phyloP scores from a whole-genome alignment of 2,113 vertebrate species.

The Malurus elegans region DNA sequence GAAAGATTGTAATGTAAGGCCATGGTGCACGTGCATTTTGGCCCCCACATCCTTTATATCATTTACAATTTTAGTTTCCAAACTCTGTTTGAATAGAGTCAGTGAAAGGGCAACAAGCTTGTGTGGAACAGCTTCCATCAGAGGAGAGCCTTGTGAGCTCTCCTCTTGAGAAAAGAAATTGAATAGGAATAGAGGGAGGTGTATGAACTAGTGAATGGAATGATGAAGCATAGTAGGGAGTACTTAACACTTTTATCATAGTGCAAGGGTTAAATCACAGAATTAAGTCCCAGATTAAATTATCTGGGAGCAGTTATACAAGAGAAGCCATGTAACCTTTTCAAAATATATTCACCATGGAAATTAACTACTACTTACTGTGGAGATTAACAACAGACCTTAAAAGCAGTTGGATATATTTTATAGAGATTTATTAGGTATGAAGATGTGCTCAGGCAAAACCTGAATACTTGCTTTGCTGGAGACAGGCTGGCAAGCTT shows the following conservation, averaged over 20 bases:
- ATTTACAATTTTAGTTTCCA: background rate
- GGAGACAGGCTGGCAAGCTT: background rate
- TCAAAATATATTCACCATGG: background rate
- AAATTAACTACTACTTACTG: background rate
- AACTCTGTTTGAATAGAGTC: background rate
- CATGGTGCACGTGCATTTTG: background rate
- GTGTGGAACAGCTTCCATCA: background rate
- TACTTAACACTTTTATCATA: background rate
- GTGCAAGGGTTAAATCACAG: background rate
- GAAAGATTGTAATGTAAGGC: background rate
- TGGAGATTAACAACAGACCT: background rate
- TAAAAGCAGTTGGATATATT: background rate
- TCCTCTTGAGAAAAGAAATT: background rate
- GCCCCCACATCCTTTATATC: background rate
- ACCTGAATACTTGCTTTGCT: background rate
- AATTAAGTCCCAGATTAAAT: background rate
- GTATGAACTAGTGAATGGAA: background rate
- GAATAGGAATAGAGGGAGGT: background rate
- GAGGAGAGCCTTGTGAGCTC: background rate
- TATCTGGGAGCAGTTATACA: background rate
- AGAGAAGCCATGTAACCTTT: background rate
- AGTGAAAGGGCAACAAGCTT: background rate
- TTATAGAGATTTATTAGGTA: background rate
- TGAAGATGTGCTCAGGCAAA: background rate
- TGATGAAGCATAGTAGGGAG: background rate